Evolutionary conservation across 1,140 invertebrate genomes (phyloP), one percentile per base, ranked within the genome.

Genomic region (Brachionus calyciflorus): DNA sequence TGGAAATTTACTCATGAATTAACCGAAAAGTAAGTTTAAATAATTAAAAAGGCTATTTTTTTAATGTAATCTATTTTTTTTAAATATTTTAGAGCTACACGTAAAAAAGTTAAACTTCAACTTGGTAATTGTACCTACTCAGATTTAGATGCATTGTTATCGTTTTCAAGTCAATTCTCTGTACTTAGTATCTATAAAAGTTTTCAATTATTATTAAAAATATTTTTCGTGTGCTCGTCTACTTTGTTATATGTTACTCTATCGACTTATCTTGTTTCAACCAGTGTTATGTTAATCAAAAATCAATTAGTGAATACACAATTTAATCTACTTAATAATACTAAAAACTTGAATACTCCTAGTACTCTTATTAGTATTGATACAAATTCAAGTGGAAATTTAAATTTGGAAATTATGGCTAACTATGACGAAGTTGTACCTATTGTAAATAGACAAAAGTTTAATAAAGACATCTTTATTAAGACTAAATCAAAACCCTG

Each of bases 121-220:
- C 69, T 73, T 28, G 69, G 69, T 37, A 49, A 73, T 51, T 73
- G 69, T 55, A 73, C 69, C 33, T 73, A 73, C 24, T 51, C 46
- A 37, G 69, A 73, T 30, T 40, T 73, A 19, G 69, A 73, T 21
- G 69, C 69, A 12, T 55, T 73, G 33, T 73, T 73, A 19, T 73
- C 69, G 5, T 49, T 40, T 49, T 73, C 69, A 0, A 55, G 30
- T 4, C 30, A 73, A 3, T 73, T 73, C 6, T 51, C 44, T 3
- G 21, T 51, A 7, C 1, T 37, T 10, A 21, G 26, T 19, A 51
- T 53, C 14, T 10, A 21, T 10, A 37, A 73, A 28, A 73, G 7
- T 55, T 21, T 49, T 33, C 28, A 2, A 3, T 41, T 73, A 40
- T 49, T 73, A 10, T 28, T 55, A 17, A 49, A 73, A 55, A 26